These are phyloP conservation scores for Nephila pilipes DNA, from an alignment of 1,140 invertebrate genomes.

Conservation along the genomic window DNA sequence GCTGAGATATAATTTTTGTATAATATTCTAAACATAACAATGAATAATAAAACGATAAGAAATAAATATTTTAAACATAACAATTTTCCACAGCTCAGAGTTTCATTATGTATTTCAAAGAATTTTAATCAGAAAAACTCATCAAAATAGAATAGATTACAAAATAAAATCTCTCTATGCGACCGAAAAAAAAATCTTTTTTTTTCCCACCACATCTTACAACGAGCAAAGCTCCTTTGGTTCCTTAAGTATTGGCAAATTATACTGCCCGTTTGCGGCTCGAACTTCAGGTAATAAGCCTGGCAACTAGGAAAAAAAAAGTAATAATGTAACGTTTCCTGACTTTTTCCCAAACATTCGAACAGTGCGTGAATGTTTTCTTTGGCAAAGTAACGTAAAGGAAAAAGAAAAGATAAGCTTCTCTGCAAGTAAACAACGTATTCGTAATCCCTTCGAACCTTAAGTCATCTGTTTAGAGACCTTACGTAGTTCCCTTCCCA, in stretches of 20 bases:
- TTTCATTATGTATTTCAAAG: no score
- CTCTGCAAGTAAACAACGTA: constrained; percentile 55
- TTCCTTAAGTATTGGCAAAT: constrained; percentile 3
- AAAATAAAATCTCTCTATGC: not conserved
- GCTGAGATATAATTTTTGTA: no score
- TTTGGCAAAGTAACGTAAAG: not conserved
- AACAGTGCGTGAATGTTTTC: constrained; percentile 33
- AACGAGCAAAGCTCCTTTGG: not conserved
- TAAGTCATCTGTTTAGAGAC: constrained; percentile 71
- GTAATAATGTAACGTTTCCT: not conserved
- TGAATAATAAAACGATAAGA: no score
- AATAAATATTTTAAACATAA: no score
- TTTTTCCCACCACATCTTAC: not conserved
- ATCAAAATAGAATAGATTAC: no score
- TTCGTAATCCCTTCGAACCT: constrained; percentile 59
- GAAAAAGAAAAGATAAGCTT: constrained; percentile 51
- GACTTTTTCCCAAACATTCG: constrained; percentile 11
- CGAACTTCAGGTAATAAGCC: constrained; percentile 51
- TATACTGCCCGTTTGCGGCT: constrained; percentile 11
- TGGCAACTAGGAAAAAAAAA: not conserved
- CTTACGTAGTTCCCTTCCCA: constrained; percentile 34
- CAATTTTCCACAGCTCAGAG: no score
- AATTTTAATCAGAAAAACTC: no score
- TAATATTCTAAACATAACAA: no score
- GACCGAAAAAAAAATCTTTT: not conserved